phyloP scores from a whole-genome alignment of 2,797 vertebrate species.

The Sebastiscus albofasciatus region DNA sequence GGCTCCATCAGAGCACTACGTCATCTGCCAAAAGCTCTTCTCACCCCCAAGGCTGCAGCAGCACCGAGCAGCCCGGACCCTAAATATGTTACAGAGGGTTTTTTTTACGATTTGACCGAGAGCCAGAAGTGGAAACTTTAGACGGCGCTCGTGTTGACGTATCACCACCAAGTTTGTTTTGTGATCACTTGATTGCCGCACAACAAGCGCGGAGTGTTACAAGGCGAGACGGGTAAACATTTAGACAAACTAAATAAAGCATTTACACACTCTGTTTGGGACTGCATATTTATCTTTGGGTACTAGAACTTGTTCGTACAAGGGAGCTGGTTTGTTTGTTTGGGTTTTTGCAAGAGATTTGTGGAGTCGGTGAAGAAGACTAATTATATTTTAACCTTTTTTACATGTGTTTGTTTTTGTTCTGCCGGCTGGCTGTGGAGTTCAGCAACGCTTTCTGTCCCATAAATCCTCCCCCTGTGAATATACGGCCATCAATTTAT shows the following conservation, averaged over 20 bases:
- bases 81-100: constrained; percentile 35
- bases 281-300: constrained; percentile 71
- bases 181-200: constrained; percentile 62
- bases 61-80: constrained; percentile 6
- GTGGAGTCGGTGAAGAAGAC: constrained; percentile 61
- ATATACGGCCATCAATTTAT: constrained; percentile 47
- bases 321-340: constrained; percentile 72
- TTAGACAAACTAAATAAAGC: constrained; percentile 83
- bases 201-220: constrained; percentile 75
- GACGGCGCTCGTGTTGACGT: constrained; percentile 59
- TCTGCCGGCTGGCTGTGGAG: constrained; percentile 33
- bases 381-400: constrained; percentile 71
- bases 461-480: constrained; percentile 17
- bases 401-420: constrained; percentile 76
- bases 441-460: constrained; percentile 22
- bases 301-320: constrained; percentile 61
- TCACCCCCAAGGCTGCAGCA: constrained; percentile 45
- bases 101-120: constrained; percentile 54
- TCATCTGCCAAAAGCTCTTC: constrained; percentile 45
- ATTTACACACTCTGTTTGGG: constrained; percentile 58
- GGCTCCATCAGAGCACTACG: neutral
- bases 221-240: constrained; percentile 82
- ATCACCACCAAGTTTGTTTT: constrained; percentile 73
- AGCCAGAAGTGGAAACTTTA: constrained; percentile 65
- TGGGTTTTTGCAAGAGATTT: constrained; percentile 70